A percentile compares a stretch with the other conserved stretches of the same genome.
Conservation (phyloP, 2,797 vertebrate genomes). For the Eulemur albifrons region DNA sequence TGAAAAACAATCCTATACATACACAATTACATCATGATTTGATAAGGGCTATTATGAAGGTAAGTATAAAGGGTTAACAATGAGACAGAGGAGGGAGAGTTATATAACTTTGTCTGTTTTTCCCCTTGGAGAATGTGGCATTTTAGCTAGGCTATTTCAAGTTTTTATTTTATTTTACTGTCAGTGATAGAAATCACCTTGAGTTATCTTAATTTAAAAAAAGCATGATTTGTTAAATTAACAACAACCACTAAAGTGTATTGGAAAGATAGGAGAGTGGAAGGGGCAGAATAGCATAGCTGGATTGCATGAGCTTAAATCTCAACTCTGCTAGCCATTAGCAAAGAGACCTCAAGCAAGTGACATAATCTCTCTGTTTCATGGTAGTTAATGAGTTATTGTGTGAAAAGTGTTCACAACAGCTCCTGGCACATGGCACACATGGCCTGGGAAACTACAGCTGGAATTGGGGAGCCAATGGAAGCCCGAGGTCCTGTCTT, state of each 20-base stretch:
- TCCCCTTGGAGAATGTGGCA: neutral
- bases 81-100: neutral
- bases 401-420: neutral
- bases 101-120: neutral
- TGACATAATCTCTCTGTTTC: neutral
- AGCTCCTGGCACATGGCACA: rapidly evolving
- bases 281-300: neutral
- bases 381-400: neutral
- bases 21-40: neutral
- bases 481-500: neutral
- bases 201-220: neutral
- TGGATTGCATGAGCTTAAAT: neutral
- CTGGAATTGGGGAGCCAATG: neutral
- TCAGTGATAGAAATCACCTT: neutral
- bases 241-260: neutral
- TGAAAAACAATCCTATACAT: neutral
- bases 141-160: neutral
- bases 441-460: neutral
- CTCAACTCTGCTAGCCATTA: neutral
- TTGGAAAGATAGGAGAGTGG: rapidly evolving
- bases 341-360: too few relatives aligned
- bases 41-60: neutral
- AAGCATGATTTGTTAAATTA: neutral
- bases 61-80: neutral
- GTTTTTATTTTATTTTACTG: neutral